Evolutionary conservation across 2,888 invertebrate species (phyloP).

Genomic region (Timandra comae): DNA sequence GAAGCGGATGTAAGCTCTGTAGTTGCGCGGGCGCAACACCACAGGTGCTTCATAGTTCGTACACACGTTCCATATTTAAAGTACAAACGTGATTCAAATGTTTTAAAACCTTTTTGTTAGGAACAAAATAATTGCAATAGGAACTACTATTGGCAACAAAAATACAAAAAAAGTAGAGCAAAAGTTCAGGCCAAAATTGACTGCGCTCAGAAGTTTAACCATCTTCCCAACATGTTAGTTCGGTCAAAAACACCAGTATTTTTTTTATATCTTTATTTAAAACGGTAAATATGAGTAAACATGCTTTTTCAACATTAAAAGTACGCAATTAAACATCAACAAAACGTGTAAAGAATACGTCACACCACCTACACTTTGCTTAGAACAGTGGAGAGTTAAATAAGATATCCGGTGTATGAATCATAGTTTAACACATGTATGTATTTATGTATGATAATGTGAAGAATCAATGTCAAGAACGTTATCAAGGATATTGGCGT

Average conservation of each 20-base stretch:
- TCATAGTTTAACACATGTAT: slow-evolving; percentile 31
- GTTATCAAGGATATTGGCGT: slow-evolving; percentile 29
- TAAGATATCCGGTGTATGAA: slow-evolving; percentile 39
- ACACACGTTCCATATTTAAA: slow-evolving; percentile 35
- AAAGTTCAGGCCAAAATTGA: slow-evolving; percentile 2
- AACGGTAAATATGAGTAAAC: too few species aligned
- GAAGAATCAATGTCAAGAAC: slow-evolving; percentile 53
- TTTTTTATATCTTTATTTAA: too few species aligned
- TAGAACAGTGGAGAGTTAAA: slow-evolving; percentile 6
- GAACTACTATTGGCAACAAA: too few species aligned
- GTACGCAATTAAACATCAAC: not conserved
- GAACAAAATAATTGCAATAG: too few species aligned
- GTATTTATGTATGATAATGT: too few species aligned
- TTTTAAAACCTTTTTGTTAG: too few species aligned
- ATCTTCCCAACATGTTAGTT: not conserved
- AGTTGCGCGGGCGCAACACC: slow-evolving; percentile 32
- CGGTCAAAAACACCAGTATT: too few species aligned
- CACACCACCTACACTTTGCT: slow-evolving; percentile 4
- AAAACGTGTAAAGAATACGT: slow-evolving; percentile 10
- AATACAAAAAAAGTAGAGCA: too few species aligned
- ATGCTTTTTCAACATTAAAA: slow-evolving; percentile 1
- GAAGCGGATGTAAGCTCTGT: slow-evolving; percentile 58
- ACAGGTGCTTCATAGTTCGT: slow-evolving; percentile 51
- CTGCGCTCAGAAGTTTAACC: too few species aligned
- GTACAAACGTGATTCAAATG: slow-evolving; percentile 39